Base-by-base conservation (phyloP, 2,797 vertebrate species). In the Xenopus petersii region DNA sequence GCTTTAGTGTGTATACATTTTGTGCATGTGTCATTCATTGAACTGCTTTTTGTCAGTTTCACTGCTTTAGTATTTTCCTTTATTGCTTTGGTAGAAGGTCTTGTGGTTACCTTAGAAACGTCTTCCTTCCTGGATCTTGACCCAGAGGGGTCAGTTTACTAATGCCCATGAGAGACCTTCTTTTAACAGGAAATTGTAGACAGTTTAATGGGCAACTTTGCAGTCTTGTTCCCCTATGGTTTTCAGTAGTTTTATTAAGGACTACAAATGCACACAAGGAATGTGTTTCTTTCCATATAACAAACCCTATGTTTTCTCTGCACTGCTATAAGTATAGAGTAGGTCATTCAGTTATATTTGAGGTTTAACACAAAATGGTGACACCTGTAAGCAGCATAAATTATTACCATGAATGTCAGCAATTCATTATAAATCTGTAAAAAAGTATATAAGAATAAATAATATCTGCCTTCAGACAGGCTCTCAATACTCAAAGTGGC, bases 101-200 rank as follows among this genome's bases (percentile, higher is more conserved):
- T 84, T 68, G 0, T 0, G 74, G 90, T 91, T 90, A 87, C 89
- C 83, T 64, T 91, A 88, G 91, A 86, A 91, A 91, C 84, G 80
- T 90, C 89, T 91, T 91, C 86, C 89, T 92, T 91, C 89, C 89
- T 89, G 86, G 83, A 89, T 83, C 82, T 83, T 87, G 86, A 89
- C 81, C 85, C 83, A 74, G 0, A 81, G 81, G 87, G 83, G 81
- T 83, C 84, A 86, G 85, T 85, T 85, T 82, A 79, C 81, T 72
- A 64, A 6, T 72, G 79, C 86, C 88, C 89, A 85, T 87, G 87
- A 90, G 88, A 85, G 87, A 82, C 86, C 83, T 88, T 88, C 85
- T 88, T 91, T 87, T 88, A 88, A 91, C 90, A 91, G 90, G 89
- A 92, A 91, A 80, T 83, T 87, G 82, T 79, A 91, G 91, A 91